Conservation (phyloP, 2,113 vertebrate species). For the Crotophaga sulcirostris region DNA sequence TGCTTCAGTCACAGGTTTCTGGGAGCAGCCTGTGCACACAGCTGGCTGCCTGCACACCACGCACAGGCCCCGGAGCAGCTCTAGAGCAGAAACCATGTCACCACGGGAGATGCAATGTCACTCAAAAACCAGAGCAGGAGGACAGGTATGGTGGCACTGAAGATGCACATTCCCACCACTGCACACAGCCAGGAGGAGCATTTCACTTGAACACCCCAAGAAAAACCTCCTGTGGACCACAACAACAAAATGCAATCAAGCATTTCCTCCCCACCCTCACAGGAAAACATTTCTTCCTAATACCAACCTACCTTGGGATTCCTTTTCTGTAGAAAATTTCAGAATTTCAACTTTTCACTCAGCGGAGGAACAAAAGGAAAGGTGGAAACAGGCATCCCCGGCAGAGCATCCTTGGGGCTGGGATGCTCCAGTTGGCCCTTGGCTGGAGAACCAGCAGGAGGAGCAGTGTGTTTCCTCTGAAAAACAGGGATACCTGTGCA, state of each 20-base stretch:
- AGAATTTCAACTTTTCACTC: neutral
- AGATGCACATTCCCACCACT: neutral
- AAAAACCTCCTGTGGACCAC: neutral
- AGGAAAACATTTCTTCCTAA: neutral
- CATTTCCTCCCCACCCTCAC: neutral
- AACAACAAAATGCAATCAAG: neutral
- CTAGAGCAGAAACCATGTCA: neutral
- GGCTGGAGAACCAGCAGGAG: neutral
- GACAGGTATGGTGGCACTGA: neutral
- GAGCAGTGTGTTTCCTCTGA: neutral
- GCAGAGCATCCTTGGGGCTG: neutral
- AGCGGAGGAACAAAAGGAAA: neutral
- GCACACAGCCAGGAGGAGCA: neutral
- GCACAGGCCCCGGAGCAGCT: neutral
- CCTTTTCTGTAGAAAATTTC: neutral
- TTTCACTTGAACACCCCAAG: neutral
- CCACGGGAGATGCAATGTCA: neutral
- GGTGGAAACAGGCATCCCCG: fast-evolving
- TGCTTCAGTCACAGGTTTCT: neutral
- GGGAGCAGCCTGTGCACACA: fast-evolving
- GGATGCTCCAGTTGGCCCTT: fast-evolving
- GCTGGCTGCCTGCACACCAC: neutral
- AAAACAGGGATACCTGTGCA: neutral
- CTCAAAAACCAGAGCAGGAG: neutral
- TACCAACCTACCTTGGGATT: neutral